These are phyloP conservation scores for Phalera bucephala DNA, from an alignment of 2,888 invertebrate genomes.

Conservation along the genomic window DNA sequence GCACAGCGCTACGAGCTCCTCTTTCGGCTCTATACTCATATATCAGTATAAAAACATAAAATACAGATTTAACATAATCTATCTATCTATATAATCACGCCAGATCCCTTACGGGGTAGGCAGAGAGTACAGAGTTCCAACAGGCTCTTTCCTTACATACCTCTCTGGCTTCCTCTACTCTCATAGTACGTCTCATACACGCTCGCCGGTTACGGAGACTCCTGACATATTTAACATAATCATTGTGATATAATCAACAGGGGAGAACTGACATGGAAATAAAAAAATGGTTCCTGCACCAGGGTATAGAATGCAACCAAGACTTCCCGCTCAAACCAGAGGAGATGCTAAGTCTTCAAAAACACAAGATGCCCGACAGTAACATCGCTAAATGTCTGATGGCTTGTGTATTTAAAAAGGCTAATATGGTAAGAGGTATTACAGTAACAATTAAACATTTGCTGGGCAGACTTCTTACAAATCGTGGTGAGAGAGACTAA, in stretches of 20 bases:
- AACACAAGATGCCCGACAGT: conserved; percentile 60
- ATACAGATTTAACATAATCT: too few relatives aligned
- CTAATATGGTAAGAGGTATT: conserved; percentile 61
- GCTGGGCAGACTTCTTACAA: neutral
- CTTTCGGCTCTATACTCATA: too few relatives aligned
- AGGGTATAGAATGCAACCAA: conserved; percentile 56
- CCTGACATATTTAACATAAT: neutral
- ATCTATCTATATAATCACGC: too few relatives aligned
- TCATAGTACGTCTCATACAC: too few relatives aligned
- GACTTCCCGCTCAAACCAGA: conserved; percentile 47
- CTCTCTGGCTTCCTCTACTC: too few relatives aligned
- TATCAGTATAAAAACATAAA: too few relatives aligned
- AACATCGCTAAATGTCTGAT: conserved; percentile 66
- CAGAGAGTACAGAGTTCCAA: too few relatives aligned
- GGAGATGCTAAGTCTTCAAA: conserved; percentile 55
- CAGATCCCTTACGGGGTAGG: too few relatives aligned
- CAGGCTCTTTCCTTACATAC: neutral
- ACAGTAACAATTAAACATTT: neutral
- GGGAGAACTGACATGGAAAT: conserved; percentile 49
- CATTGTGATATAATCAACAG: neutral
- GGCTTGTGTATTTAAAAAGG: conserved; percentile 70
- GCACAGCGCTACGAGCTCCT: too few relatives aligned
- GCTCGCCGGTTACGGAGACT: too few relatives aligned
- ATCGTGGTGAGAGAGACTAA: too few relatives aligned
- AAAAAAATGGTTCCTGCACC: conserved; percentile 51